A percentile compares a stretch with the other conserved stretches of the same genome.
Conservation (phyloP, 2,113 vertebrate genomes). For the Gymnorhina tibicen region DNA sequence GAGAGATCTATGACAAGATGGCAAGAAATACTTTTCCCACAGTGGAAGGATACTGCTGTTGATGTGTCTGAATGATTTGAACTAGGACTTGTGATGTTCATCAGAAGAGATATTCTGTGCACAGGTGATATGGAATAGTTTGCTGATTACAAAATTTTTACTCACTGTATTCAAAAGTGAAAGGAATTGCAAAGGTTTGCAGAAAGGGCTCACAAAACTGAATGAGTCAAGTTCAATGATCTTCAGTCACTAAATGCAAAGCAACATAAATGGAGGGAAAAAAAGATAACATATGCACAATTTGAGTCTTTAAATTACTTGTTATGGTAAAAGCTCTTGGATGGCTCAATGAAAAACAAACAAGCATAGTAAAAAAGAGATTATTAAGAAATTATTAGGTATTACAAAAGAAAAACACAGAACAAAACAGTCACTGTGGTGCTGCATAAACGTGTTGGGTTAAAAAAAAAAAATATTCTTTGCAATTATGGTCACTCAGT, state of each 20-base stretch:
- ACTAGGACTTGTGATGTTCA: background rate
- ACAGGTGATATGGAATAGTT: background rate
- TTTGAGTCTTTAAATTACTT: background rate
- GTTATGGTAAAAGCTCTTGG: background rate
- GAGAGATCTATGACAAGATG: background rate
- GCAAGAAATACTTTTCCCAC: background rate
- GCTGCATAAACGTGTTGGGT: background rate
- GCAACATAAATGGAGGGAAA: background rate
- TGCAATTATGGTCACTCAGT: background rate
- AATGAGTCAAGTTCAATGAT: background rate
- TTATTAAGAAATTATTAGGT: background rate
- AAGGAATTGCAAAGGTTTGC: background rate
- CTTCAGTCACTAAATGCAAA: background rate
- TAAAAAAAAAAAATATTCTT: background rate
- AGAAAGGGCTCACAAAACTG: background rate
- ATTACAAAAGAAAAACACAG: background rate
- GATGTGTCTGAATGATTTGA: background rate
- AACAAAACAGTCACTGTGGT: background rate
- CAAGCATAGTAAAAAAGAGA: background rate
- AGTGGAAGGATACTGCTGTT: background rate
- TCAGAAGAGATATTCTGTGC: background rate
- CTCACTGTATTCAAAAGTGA: background rate
- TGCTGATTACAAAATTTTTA: background rate
- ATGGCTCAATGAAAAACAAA: background rate
- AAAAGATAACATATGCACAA: background rate